Base-by-base conservation (phyloP, 2,113 vertebrate species). In the Parotia lawesii region DNA sequence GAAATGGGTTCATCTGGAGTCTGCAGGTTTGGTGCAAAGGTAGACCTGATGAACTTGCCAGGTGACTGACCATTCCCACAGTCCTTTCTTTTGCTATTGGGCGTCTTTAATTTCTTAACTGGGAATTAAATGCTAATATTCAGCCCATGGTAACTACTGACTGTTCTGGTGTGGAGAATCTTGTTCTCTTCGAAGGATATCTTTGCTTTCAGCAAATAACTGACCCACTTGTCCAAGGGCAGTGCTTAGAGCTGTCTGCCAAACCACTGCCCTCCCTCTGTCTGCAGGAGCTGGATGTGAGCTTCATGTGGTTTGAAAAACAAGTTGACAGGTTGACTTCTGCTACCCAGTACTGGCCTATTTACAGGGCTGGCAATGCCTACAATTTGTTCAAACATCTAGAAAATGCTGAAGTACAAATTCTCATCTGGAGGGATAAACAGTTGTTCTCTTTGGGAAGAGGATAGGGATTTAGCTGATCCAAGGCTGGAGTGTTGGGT, bases 321-420 rank as follows among this genome's bases (percentile, higher is more conserved):
- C 18, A 38, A 50, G 23, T 6, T 35, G 72, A 27, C 11, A 38
- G 15, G 35, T 53, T 67, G 70, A 53, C 37, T 60, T 35, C 1
- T 12, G 62, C 78, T 44, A 15, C 37, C 38, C 45, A 40, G 3
- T 29, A 7, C 40, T 6, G 7, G 17, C 38, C 51, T 93, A 22
- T 75, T 87, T 87, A 38, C 48, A 18, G 66, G 50, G 29, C 45
- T 37, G 45, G 35, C 62, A 69, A 40, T 82, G 81, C 23, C 17
- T 61, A 9, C 7, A 3, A n/a, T 83, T 44, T 42, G 28, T 51
- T 45, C 20, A 70, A 83, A 74, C 62, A 82, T 90, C 28, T 64
- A 42, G 58, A 75, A 91, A 91, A 94, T 80, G 87, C 45, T 50
- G 66, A 56, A 56, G n/a, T 23, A 37, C 15, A 35, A 20, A 72